These are phyloP conservation scores for Lacerta viridis DNA, from an alignment of 2,797 vertebrate species.

Conservation along the genomic window DNA sequence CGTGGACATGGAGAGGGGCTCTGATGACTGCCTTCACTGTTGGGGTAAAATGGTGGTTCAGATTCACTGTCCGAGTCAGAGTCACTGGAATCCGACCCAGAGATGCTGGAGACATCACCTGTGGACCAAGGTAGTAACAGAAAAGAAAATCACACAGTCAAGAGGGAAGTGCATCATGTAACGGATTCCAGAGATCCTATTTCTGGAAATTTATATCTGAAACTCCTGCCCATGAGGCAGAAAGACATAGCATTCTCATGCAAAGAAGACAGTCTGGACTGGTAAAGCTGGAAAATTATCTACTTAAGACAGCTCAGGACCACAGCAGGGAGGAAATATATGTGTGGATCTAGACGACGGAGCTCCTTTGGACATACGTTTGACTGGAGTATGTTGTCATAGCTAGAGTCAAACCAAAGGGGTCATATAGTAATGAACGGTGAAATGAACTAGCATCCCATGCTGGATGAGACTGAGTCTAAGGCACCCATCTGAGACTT, in stretches of 20 bases:
- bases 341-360: background rate
- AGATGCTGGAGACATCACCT: constrained; percentile 98
- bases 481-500: background rate
- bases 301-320: background rate
- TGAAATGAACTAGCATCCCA: background rate
- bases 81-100: constrained; percentile 89
- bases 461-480: background rate
- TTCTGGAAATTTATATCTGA: background rate
- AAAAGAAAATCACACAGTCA: background rate
- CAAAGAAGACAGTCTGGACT: background rate
- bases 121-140: constrained; percentile 18
- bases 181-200: background rate
- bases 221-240: background rate
- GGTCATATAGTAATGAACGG: background rate
- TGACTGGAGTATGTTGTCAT: background rate
- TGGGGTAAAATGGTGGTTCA: constrained; percentile 58
- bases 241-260: background rate
- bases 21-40: background rate
- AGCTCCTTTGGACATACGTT: background rate
- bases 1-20: constrained; percentile 5
- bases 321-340: background rate
- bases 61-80: constrained; percentile 77
- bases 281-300: background rate
- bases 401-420: background rate
- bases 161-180: background rate